Evolutionary conservation across 2,888 invertebrate genomes (phyloP).

Genomic region (Cephus runcator): DNA sequence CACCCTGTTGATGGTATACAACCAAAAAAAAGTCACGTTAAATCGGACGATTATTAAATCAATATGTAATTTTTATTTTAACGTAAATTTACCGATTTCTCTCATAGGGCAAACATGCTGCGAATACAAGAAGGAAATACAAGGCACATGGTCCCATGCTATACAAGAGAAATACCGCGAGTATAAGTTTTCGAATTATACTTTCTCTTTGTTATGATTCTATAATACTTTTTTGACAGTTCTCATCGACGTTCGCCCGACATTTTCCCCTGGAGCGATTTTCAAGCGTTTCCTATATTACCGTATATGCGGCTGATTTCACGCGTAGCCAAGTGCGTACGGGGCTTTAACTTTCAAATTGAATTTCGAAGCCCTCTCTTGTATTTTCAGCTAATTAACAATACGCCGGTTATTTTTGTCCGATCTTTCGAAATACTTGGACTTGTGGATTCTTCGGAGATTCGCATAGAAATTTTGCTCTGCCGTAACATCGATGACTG

Average conservation of each 20-base stretch:
- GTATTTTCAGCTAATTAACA: neutral
- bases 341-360: neutral
- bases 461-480: neutral
- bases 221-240: slow-evolving; percentile 24
- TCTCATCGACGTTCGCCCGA: slow-evolving; percentile 9
- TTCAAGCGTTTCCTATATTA: slow-evolving; percentile 16
- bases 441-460: neutral
- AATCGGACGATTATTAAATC: neutral
- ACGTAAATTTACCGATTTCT: slow-evolving; percentile 19
- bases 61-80: neutral
- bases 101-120: slow-evolving; percentile 23
- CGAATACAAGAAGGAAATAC: slow-evolving; percentile 35
- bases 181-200: slow-evolving; percentile 2
- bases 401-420: neutral
- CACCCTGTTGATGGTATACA: slow-evolving; percentile 24
- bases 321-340: neutral
- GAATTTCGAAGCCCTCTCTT: neutral
- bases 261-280: slow-evolving; percentile 11
- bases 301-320: neutral
- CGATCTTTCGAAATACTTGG: neutral
- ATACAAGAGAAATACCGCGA: slow-evolving; percentile 19
- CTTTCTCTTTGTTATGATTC: slow-evolving; percentile 4
- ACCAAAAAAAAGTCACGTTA: neutral
- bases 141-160: slow-evolving; percentile 44
- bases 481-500: neutral